Evolutionary conservation across 2,113 vertebrate genomes (phyloP).

Genomic region (Chionodraco myersi): DNA sequence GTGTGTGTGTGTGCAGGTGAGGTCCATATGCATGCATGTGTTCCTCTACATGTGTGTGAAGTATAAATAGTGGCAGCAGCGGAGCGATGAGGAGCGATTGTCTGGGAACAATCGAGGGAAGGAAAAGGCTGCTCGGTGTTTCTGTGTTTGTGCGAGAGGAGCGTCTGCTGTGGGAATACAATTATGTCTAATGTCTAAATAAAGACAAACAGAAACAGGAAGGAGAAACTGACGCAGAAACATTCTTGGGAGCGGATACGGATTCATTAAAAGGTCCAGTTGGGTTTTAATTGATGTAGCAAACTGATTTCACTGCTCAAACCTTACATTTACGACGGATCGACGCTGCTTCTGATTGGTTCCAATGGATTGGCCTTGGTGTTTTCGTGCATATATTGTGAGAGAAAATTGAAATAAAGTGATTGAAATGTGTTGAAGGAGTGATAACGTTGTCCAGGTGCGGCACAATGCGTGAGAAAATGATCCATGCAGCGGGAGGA

Average conservation of each 20-base stretch:
- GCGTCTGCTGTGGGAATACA: constrained; percentile 37
- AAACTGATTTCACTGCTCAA: too few species aligned
- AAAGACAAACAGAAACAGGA: constrained; percentile 40
- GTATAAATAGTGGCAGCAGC: constrained; percentile 56
- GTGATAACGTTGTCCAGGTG: too few species aligned
- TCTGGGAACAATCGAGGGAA: constrained; percentile 70
- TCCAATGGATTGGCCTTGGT: too few species aligned
- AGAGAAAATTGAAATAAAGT: too few species aligned
- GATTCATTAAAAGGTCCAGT: neutral
- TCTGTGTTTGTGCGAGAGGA: constrained; percentile 7
- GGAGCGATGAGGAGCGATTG: constrained; percentile 39
- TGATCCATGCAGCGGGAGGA: too few species aligned
- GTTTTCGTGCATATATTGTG: too few species aligned
- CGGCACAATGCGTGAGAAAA: too few species aligned
- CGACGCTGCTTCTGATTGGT: too few species aligned
- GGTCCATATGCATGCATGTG: constrained; percentile 8
- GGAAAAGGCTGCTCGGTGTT: constrained; percentile 9
- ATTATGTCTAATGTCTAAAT: constrained; percentile 23
- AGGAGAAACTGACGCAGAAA: constrained; percentile 14
- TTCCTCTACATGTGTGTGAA: constrained; percentile 5
- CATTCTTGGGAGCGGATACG: neutral
- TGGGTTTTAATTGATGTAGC: too few species aligned
- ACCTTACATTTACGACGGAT: too few species aligned
- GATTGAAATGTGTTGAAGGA: too few species aligned
- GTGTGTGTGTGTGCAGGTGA: constrained; percentile 19